Base-by-base conservation (phyloP, 23 tunicate species). In the Halocynthia aurantium region DNA sequence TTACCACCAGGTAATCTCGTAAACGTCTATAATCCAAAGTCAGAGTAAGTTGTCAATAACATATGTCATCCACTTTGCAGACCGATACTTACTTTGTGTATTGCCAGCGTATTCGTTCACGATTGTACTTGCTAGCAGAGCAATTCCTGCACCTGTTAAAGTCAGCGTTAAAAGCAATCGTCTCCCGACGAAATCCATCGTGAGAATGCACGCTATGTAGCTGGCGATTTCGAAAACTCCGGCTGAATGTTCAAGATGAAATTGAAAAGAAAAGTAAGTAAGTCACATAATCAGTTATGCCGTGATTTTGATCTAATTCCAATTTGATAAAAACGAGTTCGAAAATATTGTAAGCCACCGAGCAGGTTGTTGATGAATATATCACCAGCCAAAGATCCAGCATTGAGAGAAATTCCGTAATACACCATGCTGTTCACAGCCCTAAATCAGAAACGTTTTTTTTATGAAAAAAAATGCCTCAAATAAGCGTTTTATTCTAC, bases 351-450 rank as follows among this genome's bases (percentile, higher is more conserved):
- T n/a, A 50, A 19, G 1, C 5, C 6, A 74, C 78, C 62, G 78
- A 53, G 56, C 8, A 74, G n/a, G 31, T 74, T 74, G 67, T 74
- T 74, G 57, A 74, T 22, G 56, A 53, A 74, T 54, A 74, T 74
- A 53, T 74, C 67, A 17, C 78, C 78, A 5, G 78, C 78, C 78
- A 74, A 17, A 12, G 78, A 74, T 52, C 78, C 78, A 53, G 78
- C 78, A 63, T 74, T 74, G 31, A 74, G 64, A 15, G 63, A 53
- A 50, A 74, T 74, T 53, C 78, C 78, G 57, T 74, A 74, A 17
- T 74, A 74, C n/a, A 74, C 78, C 78, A 74, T 74, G 56, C 78
- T 74, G 62, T 74, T 74, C 0, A 74, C 62, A 13, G 78, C 78
- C 78, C 78, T 74, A 54, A 63, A 44, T 31, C 44, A 18, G 20